These are phyloP conservation scores for Luperina nickerlii DNA, from an alignment of 2,888 invertebrate genomes.

Conservation along the genomic window DNA sequence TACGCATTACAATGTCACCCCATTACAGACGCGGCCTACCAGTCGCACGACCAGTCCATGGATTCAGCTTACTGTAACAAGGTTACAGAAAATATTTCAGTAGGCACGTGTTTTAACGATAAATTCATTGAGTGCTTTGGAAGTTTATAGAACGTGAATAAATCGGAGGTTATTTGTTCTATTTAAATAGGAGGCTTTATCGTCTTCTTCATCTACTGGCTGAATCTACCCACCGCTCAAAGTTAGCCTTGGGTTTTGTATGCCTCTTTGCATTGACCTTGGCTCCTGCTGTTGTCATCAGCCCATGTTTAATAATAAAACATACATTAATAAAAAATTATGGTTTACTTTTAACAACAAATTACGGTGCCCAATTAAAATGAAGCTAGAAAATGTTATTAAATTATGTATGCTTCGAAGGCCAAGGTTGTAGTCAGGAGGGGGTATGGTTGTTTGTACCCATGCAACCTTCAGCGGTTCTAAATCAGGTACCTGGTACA, in stretches of 20 bases:
- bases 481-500: constrained; percentile 31
- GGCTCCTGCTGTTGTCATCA: neutral
- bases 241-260: neutral
- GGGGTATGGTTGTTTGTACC: constrained; percentile 22
- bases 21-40: constrained; percentile 71
- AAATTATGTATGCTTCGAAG: constrained; percentile 46
- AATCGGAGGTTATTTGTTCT: constrained; percentile 44
- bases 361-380: constrained; percentile 18
- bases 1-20: constrained; percentile 79
- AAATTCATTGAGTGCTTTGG: constrained; percentile 55
- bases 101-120: constrained; percentile 63
- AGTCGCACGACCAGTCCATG: constrained; percentile 75
- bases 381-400: constrained; percentile 16
- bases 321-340: constrained; percentile 10
- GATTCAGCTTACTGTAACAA: constrained; percentile 75
- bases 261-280: constrained; percentile 1
- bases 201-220: neutral
- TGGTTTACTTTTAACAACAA: neutral
- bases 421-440: constrained; percentile 44
- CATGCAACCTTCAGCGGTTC: constrained; percentile 35
- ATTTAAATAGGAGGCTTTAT: neutral
- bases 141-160: constrained; percentile 51
- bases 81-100: constrained; percentile 74
- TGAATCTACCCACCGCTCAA: neutral
- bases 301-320: no score